Percentiles rank a stretch among this genome's conserved stretches.
phyloP scores from a whole-genome alignment of 1,140 invertebrate species.

The Neodiprion fabricii region DNA sequence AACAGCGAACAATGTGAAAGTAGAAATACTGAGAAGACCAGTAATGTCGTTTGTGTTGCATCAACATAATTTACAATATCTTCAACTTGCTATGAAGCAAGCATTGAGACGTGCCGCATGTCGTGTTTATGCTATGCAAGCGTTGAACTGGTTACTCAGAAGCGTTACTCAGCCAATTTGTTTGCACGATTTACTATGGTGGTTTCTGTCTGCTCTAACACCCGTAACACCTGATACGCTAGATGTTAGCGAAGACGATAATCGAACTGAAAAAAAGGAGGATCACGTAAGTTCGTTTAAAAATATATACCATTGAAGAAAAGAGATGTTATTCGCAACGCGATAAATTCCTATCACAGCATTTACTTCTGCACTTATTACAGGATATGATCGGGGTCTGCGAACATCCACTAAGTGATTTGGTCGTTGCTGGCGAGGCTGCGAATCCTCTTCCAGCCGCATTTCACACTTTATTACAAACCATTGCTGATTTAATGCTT shows the following conservation, averaged over 20 bases:
- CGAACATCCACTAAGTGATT: constrained; percentile 84
- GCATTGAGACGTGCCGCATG: constrained; percentile 84
- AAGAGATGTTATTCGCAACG: not conserved
- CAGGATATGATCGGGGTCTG: constrained; percentile 68
- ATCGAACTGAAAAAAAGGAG: constrained; percentile 61
- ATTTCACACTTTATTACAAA: constrained; percentile 89
- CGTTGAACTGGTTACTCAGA: constrained; percentile 93
- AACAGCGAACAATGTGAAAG: constrained; percentile 50
- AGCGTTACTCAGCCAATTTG: constrained; percentile 90
- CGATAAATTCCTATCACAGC: not conserved
- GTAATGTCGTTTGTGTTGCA: constrained; percentile 87
- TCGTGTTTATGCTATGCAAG: constrained; percentile 88
- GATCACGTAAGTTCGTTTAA: constrained; percentile 57
- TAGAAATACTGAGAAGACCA: constrained; percentile 67
- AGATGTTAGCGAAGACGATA: constrained; percentile 61
- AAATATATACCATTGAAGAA: constrained; percentile 14
- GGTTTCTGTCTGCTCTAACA: constrained; percentile 83
- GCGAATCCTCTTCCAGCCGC: constrained; percentile 80
- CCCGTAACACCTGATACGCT: constrained; percentile 56
- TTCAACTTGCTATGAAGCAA: constrained; percentile 84
- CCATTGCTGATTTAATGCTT: constrained; percentile 92
- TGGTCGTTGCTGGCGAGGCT: constrained; percentile 81
- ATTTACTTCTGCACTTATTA: constrained; percentile 9
- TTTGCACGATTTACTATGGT: constrained; percentile 94
- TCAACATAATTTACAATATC: constrained; percentile 81